Conservation (phyloP, 2,113 vertebrate genomes). For the Dryoscopus gambensis region DNA sequence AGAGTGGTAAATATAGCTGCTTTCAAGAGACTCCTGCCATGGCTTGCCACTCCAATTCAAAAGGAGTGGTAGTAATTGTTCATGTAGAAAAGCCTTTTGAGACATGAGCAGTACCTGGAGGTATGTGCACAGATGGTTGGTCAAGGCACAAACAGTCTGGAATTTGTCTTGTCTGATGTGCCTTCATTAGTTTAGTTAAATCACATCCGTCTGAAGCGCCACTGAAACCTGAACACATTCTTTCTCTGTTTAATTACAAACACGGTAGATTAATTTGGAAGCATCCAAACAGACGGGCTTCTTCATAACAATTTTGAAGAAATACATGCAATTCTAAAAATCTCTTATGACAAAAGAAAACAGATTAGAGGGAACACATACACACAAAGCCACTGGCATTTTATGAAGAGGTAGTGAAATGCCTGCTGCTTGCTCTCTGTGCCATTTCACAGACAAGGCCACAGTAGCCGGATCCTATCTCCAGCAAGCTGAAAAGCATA, state of each 20-base stretch:
- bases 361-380: background rate
- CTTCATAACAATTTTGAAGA: background rate
- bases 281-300: conserved; percentile 1
- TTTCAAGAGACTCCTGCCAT: conserved; percentile 57
- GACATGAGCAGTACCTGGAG: conserved; percentile 80
- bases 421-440: background rate
- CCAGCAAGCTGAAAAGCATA: background rate
- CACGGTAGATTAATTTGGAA: conserved; percentile 36
- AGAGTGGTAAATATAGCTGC: conserved; percentile 36
- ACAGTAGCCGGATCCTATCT: background rate
- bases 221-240: conserved; percentile 66
- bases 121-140: conserved; percentile 80
- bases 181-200: conserved; percentile 76
- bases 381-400: background rate
- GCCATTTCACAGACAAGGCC: background rate
- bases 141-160: conserved; percentile 79
- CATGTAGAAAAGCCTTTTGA: conserved; percentile 76
- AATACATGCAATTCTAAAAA: background rate
- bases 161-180: conserved; percentile 79
- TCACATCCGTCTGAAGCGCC: conserved; percentile 66
- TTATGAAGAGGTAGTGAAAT: background rate
- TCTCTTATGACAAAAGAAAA: background rate
- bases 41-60: conserved; percentile 68
- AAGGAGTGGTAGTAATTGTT: conserved; percentile 69
- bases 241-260: conserved; percentile 57